Percentiles rank a stretch among this genome's conserved stretches.
phyloP scores from a whole-genome alignment of 1,140 invertebrate genomes.

The Tribolium madens region DNA sequence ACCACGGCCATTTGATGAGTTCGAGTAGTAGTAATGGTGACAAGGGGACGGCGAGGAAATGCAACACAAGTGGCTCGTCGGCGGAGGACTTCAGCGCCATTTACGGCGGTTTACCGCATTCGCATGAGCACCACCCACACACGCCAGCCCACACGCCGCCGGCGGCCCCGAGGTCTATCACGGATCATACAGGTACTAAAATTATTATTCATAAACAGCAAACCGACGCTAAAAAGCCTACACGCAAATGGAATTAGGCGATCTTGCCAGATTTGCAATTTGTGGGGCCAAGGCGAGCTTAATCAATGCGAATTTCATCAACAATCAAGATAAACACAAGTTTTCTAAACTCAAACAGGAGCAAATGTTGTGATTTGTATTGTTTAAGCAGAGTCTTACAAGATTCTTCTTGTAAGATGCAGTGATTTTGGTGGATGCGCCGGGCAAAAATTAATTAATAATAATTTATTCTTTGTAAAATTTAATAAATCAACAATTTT shows the following conservation, averaged over 20 bases:
- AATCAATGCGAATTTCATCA: slow-evolving; percentile 9
- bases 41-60: slow-evolving; percentile 75
- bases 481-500: too few relatives aligned
- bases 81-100: slow-evolving; percentile 84
- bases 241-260: slow-evolving; percentile 13
- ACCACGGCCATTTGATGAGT: slow-evolving; percentile 72
- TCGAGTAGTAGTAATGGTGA: slow-evolving; percentile 55
- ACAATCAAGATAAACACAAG: background rate
- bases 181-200: slow-evolving; percentile 70
- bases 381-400: background rate
- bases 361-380: background rate
- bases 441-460: background rate
- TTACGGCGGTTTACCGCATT: slow-evolving; percentile 73
- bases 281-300: background rate
- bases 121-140: slow-evolving; percentile 67
- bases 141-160: slow-evolving; percentile 75
- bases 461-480: too few relatives aligned
- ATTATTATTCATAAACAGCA: slow-evolving; percentile 29
- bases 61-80: slow-evolving; percentile 80
- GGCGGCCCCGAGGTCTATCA: slow-evolving; percentile 68
- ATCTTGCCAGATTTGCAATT: slow-evolving; percentile 26
- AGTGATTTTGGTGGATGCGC: background rate
- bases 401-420: background rate
- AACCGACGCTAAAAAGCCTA: slow-evolving; percentile 20
- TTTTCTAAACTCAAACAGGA: background rate